phyloP scores from a whole-genome alignment of 1,140 invertebrate species.

The Diorhabda sublineata region DNA sequence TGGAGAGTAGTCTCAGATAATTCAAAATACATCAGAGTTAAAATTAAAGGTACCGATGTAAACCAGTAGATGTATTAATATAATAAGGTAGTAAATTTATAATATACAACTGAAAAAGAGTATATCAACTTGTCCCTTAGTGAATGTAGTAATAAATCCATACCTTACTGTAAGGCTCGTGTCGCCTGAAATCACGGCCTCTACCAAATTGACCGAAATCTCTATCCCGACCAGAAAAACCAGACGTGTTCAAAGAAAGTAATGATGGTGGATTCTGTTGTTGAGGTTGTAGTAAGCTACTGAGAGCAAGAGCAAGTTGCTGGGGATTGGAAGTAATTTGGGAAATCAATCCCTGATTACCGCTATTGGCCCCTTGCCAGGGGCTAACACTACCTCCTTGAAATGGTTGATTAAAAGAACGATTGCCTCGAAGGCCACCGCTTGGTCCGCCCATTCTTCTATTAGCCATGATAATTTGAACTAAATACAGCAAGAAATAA shows the following conservation, averaged over 20 bases:
- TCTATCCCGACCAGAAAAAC: constrained; percentile 42
- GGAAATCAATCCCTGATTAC: constrained; percentile 37
- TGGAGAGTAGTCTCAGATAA: not conserved
- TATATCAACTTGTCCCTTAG: constrained; percentile 1
- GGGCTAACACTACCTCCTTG: constrained; percentile 42
- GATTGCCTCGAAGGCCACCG: constrained; percentile 35
- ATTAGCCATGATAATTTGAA: constrained; percentile 41
- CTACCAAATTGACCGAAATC: constrained; percentile 36
- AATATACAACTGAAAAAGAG: not conserved
- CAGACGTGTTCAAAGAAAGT: constrained; percentile 45
- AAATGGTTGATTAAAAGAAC: constrained; percentile 41
- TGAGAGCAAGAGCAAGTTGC: constrained; percentile 46
- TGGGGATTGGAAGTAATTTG: constrained; percentile 41
- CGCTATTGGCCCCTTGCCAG: constrained; percentile 42
- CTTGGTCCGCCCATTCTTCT: constrained; percentile 41
- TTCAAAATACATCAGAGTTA: not conserved
- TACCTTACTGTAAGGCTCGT: constrained; percentile 46
- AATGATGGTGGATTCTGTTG: constrained; percentile 45
- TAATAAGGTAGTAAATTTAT: not conserved
- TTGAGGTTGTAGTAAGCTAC: constrained; percentile 44
- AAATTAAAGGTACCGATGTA: not conserved
- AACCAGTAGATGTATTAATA: not conserved
- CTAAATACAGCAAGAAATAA: constrained; percentile 36
- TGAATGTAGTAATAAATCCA: constrained; percentile 29
- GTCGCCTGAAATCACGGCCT: constrained; percentile 44